phyloP scores from a whole-genome alignment of 2,888 invertebrate species.

The Clivina fossor region DNA sequence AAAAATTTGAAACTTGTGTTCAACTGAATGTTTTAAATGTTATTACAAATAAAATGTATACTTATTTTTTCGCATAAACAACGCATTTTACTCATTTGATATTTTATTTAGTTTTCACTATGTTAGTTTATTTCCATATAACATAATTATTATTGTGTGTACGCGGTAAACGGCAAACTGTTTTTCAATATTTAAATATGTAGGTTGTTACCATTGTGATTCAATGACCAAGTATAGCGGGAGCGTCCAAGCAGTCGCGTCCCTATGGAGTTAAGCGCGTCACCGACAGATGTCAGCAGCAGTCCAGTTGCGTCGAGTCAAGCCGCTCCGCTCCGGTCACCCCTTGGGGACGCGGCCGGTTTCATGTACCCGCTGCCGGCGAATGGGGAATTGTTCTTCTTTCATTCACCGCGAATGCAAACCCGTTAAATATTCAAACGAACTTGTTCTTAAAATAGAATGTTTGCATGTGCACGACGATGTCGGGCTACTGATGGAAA shows the following conservation, averaged over 20 bases:
- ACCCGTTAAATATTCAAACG: conserved; percentile 25
- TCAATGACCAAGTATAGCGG: conserved; percentile 21
- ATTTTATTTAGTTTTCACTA: too few species aligned
- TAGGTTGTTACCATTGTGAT: conserved; percentile 21
- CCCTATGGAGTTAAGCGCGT: conserved; percentile 8
- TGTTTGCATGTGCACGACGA: conserved; percentile 27
- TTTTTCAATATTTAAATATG: conserved; percentile 20
- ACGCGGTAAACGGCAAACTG: background rate
- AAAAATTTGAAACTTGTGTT: too few species aligned
- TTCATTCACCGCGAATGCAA: conserved; percentile 13
- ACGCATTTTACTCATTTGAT: too few species aligned
- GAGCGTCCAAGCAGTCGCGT: conserved; percentile 6
- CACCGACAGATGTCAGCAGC: conserved; percentile 27
- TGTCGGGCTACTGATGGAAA: conserved; percentile 27
- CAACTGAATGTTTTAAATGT: too few species aligned
- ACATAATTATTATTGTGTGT: too few species aligned
- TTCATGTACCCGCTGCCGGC: conserved; percentile 11
- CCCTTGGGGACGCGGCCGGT: conserved; percentile 5
- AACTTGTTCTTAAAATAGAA: conserved; percentile 27
- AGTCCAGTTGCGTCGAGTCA: conserved; percentile 5
- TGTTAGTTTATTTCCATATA: too few species aligned
- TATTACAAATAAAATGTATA: too few species aligned
- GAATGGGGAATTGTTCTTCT: conserved; percentile 8
- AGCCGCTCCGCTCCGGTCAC: conserved; percentile 1
- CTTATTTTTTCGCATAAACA: too few species aligned